Conservation (phyloP, 2,888 invertebrate genomes). For the Reticulitermes lucifugus region DNA sequence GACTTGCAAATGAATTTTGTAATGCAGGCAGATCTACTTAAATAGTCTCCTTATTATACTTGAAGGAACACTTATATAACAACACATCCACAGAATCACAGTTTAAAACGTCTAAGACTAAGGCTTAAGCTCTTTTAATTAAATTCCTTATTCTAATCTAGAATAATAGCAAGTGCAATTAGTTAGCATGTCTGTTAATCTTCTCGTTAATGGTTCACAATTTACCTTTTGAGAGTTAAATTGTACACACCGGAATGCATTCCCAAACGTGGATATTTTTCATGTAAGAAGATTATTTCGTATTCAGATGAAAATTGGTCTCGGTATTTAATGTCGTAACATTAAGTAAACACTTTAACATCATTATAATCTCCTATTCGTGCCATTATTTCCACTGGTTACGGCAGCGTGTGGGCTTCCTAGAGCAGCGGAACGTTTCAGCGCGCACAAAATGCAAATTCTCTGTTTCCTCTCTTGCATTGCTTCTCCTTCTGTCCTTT, state of each 20-base stretch:
- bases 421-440: neutral
- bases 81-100: too few relatives aligned
- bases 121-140: constrained; percentile 1
- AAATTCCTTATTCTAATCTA: neutral
- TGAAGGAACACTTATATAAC: too few relatives aligned
- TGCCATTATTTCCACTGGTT: neutral
- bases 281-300: constrained; percentile 4
- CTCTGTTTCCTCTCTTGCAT: neutral
- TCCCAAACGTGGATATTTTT: constrained; percentile 12
- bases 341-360: constrained; percentile 35
- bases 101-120: neutral
- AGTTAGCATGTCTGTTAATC: neutral
- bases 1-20: too few relatives aligned
- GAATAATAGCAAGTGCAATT: constrained; percentile 3
- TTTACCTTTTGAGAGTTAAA: constrained; percentile 27
- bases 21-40: too few relatives aligned
- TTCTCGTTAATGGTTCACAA: constrained; percentile 17
- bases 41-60: too few relatives aligned
- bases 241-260: neutral
- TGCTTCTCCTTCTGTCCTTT: neutral
- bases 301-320: constrained; percentile 22
- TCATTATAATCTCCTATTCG: neutral
- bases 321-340: constrained; percentile 22
- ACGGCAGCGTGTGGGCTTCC: neutral
- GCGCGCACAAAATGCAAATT: neutral